Evolutionary conservation across 2,113 vertebrate genomes (phyloP), one percentile per base, ranked within the genome.

Genomic region (Anguilla japonica): DNA sequence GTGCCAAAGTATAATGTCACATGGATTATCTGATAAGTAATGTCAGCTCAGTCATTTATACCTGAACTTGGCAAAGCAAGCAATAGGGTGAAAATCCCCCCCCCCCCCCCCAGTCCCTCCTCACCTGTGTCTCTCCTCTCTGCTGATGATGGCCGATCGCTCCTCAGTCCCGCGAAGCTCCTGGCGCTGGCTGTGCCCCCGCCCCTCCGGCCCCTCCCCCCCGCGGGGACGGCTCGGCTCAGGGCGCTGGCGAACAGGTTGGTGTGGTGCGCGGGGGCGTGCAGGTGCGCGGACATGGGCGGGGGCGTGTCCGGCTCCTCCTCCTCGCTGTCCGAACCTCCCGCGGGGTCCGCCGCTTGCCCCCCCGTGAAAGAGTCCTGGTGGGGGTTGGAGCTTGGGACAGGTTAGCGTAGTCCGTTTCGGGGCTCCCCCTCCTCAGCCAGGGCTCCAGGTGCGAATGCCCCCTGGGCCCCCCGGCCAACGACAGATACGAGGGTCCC

Each of bases 191-290:
- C 94, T 16, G 89, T 13, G 15, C 89, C 87, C 1, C 93, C 94
- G 11, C 84, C 75, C 89, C 95, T 95, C 87, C 93, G 93, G 90
- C 86, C 89, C 29, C 89, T 90, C 80, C 91, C 87, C 8, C 91
- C 93, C 60, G 91, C 93, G 78, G 94, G 85, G 5, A 93, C 88
- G 41, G 92, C 93, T 53, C 94, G 92, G 56, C 92, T 95, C 93
- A 99, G 97, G 94, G 98, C 98, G 90, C 97, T 98, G 93, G 98
- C 97, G 92, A 99, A 99, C 91, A 99, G 96, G 89, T 99, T 99
- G 11, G 98, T 99, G 88, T 97, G 98, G 83, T 95, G 93, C 20
- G 97, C 97, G 88, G 93, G 92, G 63, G 91, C 88, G 0, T 89
- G 92, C 78, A 88, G 87, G 81, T 91, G 88, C 0, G 90, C 93